A percentile compares a stretch with the other conserved stretches of the same genome.
Evolutionary conservation across 2,888 invertebrate genomes (phyloP).

Genomic region (Trissonchulus latispiculum): DNA sequence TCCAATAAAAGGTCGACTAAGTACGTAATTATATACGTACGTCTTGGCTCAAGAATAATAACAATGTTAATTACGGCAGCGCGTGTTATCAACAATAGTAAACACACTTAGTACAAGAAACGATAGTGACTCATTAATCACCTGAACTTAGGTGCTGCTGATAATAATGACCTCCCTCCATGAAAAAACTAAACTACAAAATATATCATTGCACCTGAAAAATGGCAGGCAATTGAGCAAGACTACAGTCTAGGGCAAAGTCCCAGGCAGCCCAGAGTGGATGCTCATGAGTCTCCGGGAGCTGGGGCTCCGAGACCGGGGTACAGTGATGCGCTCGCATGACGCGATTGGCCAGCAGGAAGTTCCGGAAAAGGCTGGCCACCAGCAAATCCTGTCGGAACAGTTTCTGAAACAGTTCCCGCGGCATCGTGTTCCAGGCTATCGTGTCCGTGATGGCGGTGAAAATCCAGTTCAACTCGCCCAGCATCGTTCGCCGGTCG

Average conservation of each 20-base stretch:
- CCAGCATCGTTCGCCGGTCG: conserved; percentile 90
- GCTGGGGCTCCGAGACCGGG: conserved; percentile 79
- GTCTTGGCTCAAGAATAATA: no score
- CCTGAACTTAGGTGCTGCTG: no score
- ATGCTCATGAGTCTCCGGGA: conserved; percentile 74
- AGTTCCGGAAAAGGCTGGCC: conserved; percentile 95
- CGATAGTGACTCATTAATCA: no score
- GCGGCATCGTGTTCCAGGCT: conserved; percentile 89
- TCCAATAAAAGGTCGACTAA: no score
- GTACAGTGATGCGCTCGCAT: conserved; percentile 83
- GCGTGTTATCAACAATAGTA: no score
- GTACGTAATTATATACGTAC: no score
- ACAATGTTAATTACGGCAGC: no score
- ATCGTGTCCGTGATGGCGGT: conserved; percentile 99
- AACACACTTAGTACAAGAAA: no score
- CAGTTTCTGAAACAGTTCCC: conserved; percentile 83
- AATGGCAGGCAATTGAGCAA: conserved; percentile 48
- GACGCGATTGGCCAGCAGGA: conserved; percentile 70
- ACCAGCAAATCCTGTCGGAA: conserved; percentile 95
- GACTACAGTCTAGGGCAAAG: conserved; percentile 80
- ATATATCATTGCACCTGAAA: no score
- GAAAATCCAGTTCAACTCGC: conserved; percentile 99
- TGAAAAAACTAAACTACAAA: no score
- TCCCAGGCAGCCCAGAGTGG: conserved; percentile 78
- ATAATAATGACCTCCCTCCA: no score